Base-by-base conservation (phyloP, 2,888 invertebrate species). In the Clistopyga incitator region DNA sequence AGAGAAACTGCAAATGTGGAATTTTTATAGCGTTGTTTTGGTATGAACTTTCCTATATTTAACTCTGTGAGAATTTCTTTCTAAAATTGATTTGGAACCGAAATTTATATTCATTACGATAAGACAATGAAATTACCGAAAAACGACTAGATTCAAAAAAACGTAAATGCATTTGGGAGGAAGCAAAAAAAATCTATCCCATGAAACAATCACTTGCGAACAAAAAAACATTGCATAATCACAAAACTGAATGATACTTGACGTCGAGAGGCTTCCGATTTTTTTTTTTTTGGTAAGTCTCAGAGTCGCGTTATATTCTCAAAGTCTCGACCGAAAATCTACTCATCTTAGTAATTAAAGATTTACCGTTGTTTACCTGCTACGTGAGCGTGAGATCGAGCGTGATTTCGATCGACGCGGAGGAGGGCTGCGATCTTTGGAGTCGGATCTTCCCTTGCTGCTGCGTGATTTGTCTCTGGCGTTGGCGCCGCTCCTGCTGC, bases 341-440 rank as follows among this genome's bases (percentile, higher is more conserved):
- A 47, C 25, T 54, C 15, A 70, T 70, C 25, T 23, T 23, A 38
- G 72, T 76, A 72, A 18, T 13, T 61, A 61, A 77, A 81, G 74
- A 86, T 84, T 72, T 74, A 77, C 67, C 75, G 70, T 81, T 64
- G 6, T 38, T 89, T 90, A 92, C 90, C 92, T 90, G 89, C 91
- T 91, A 81, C 91, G 91, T 38, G 91, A 90, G 89, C 91, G 90
- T 54, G 92, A 93, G 38, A 89, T 89, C 25, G 92, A 92, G 88
- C 90, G 89, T 42, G 92, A 93, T 85, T 90, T 91, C 42, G 91
- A 90, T 79, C 90, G 91, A 84, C 91, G 91, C 3, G 80, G 78
- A 13, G 81, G 80, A 54, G 92, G 91, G 77, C 90, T 92, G 15
- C 90, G 89, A 82, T 91, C 91, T 87, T 90, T 90, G n/a, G 92